Evolutionary conservation across 1,140 invertebrate genomes (phyloP), one percentile per base, ranked within the genome.

Genomic region (Drosophila fuyamai): DNA sequence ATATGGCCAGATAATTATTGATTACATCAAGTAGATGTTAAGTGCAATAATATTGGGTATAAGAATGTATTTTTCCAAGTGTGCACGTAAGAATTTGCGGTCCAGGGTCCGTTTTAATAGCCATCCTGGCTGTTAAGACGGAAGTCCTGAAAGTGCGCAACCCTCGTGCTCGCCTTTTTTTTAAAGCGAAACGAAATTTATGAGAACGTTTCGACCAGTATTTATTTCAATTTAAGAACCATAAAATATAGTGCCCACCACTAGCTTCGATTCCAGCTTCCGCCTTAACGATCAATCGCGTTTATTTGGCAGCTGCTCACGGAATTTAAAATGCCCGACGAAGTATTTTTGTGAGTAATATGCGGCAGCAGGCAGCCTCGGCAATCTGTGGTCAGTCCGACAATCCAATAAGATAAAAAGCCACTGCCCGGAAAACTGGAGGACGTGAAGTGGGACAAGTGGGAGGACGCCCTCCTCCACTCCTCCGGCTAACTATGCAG

Each of bases 371-470:
- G 32, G 12, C 56, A 38, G 71, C 56, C 18, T 46, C 14, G 54
- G 65, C 72, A 84, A 84, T 85, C 81, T 85, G 81, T 71, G 81
- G 81, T 85, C 82, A 81, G 44, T 74, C 66, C 48, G 53, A 56
- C 78, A 85, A 74, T 81, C 82, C 82, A 86, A 86, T 86, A 81
- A 81, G 78, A 81, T 79, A 79, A 71, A 81, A 85, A 81, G 73
- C 77, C 47, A 66, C 29, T 13, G 47, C 32, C 58, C 12, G 16
- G 27, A 27, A 40, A 53, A 59, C 51, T 18, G 44, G 12, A 68
- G 43, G 13, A 36, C 32, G 14, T 10, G 41, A 44, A 51, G 46
- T 57, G 18, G 60, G 47, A 16, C 13, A 14, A 14, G 43, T 1
- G 38, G 16, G 4, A 40, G 40, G 35, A 18, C 14, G 44, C 12